phyloP scores from a whole-genome alignment of 2,797 vertebrate genomes.

The Caiman crocodilus region DNA sequence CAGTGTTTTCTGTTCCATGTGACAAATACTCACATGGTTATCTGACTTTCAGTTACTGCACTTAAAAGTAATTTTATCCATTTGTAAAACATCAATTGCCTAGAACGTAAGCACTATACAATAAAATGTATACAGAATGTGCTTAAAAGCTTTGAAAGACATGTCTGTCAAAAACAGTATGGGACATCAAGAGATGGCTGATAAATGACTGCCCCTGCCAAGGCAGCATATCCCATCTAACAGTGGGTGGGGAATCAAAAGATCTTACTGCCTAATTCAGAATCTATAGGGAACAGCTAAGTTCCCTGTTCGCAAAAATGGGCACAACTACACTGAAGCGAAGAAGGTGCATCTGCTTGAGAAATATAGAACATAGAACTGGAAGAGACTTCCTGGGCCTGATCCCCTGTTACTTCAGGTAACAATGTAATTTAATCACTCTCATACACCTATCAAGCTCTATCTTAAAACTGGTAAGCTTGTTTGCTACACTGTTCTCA shows the following conservation, averaged over 20 bases:
- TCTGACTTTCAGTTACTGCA: constrained; percentile 38
- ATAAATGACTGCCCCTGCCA: constrained; percentile 50
- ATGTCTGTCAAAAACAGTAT: constrained; percentile 60
- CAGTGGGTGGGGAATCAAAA: constrained; percentile 39
- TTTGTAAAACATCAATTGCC: constrained; percentile 44
- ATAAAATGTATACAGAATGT: constrained; percentile 48
- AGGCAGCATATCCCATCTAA: constrained; percentile 60
- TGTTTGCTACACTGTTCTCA: constrained; percentile 12
- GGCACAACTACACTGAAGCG: constrained; percentile 27
- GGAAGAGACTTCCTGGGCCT: constrained; percentile 17
- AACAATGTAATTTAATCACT: constrained; percentile 61
- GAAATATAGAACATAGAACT: constrained; percentile 17
- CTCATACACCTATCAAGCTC: constrained; percentile 71
- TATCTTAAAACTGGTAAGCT: constrained; percentile 62
- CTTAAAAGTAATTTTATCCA: constrained; percentile 40
- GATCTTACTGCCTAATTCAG: constrained; percentile 24
- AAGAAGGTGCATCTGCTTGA: constrained; percentile 44
- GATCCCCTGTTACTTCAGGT: constrained; percentile 29
- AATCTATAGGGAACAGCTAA: constrained; percentile 36
- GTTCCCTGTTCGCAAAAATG: constrained; percentile 47
- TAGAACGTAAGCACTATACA: constrained; percentile 4
- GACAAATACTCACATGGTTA: constrained; percentile 31
- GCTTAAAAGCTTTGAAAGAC: constrained; percentile 64
- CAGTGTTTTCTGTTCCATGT: constrained; percentile 36
- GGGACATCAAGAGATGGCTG: constrained; percentile 54